Evolutionary conservation across 1,140 invertebrate genomes (phyloP), one percentile per base, ranked within the genome.

Genomic region (Streblospio benedicti): DNA sequence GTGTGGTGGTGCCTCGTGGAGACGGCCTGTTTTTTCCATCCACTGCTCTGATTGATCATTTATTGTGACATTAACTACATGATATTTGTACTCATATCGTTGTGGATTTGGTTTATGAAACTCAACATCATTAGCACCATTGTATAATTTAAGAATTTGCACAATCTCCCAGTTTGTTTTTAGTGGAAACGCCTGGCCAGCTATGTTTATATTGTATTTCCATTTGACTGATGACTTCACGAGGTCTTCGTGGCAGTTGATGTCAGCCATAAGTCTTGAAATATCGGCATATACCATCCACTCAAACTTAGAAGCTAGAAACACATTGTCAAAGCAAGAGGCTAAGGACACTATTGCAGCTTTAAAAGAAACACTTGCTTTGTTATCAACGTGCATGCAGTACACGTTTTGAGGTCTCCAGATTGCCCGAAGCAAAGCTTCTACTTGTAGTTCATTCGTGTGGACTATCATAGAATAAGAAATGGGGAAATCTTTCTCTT

Each of bases 171-270:
- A 52, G 53, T 75, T 75, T 25, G 72, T 72, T 33, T 66, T 66
- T 3, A 73, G 55, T 20, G 73, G 73, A 62, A 72, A 73, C 60
- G 74, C 73, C 57, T 72, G 72, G n/a, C 52, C 58, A 4, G 57
- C 60, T 4, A 63, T 41, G 53, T 60, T 63, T 30, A 63, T 63
- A 27, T 49, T 14, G 51, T 60, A 60, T 30, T 54, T 60, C 61
- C 58, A 60, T n/a, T n/a, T n/a, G n/a, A n/a, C n/a, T 14, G 30
- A 14, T 31, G 28, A 30, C n/a, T 18, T 18, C 9, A 66, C 9
- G 41, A 71, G 54, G 20, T 71, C 68, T 20, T 54, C 14, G 64
- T 69, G 68, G 57, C 70, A 71, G 23, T 63, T 66, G 4, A 71
- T 32, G 45, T 71, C 69, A 0, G 69, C 63, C 41, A 63, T 45